Conservation (phyloP, 2,113 vertebrate genomes). For the Chionis minor region DNA sequence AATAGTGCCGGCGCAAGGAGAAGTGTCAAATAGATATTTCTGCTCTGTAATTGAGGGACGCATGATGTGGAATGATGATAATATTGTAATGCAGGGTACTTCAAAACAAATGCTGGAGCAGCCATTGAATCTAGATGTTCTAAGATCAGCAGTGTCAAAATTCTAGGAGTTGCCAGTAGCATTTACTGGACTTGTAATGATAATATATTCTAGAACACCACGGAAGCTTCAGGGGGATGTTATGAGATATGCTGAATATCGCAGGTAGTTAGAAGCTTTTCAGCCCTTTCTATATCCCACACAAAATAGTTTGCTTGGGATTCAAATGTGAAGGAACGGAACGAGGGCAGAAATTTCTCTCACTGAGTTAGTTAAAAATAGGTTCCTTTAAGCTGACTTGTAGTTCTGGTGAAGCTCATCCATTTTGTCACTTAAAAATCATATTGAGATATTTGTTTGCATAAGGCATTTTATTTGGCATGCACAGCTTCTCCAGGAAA, state of each 20-base stretch:
- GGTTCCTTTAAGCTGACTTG: constrained; percentile 4
- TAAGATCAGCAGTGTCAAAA: neutral
- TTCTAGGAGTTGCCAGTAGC: neutral
- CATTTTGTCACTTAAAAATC: neutral
- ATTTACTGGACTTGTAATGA: neutral
- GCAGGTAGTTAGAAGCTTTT: neutral
- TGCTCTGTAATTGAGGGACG: neutral
- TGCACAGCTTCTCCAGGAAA: neutral
- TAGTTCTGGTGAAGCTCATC: constrained; percentile 14
- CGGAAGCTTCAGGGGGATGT: neutral
- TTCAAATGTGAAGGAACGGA: neutral
- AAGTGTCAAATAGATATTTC: neutral
- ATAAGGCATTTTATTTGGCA: neutral
- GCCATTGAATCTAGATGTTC: neutral
- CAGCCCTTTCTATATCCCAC: neutral
- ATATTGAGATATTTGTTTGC: neutral
- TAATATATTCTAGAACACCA: neutral
- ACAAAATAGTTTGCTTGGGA: neutral
- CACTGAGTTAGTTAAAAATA: constrained; percentile 2
- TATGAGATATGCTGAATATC: neutral
- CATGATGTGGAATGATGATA: neutral
- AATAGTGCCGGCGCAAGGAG: neutral
- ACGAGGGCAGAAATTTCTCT: constrained; percentile 1
- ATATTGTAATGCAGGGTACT: neutral
- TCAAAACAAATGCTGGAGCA: neutral